phyloP scores from a whole-genome alignment of 2,888 invertebrate genomes.

The Pyrocoelia pectoralis region DNA sequence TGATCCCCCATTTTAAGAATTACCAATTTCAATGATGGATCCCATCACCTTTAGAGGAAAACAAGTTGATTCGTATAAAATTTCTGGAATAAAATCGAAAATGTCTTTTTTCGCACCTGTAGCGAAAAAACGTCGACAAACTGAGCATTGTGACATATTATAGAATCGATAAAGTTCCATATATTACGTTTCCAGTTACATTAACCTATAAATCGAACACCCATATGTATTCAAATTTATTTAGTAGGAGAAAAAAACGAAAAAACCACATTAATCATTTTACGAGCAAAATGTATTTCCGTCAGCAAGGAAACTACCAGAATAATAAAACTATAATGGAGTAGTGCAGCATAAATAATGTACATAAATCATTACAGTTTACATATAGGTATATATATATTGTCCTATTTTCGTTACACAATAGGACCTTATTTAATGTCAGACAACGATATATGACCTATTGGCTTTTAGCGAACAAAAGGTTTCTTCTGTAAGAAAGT shows the following conservation, averaged over 20 bases:
- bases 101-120: no score
- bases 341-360: not conserved
- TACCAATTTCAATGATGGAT: no score
- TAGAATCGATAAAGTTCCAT: no score
- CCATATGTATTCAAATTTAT: not conserved
- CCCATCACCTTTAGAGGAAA: no score
- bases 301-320: not conserved
- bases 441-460: slow-evolving; percentile 1
- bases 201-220: no score
- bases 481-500: not conserved
- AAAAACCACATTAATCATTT: not conserved
- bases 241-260: not conserved
- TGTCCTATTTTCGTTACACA: not conserved
- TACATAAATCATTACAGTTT: not conserved
- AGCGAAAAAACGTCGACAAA: no score
- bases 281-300: not conserved
- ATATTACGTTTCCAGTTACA: no score
- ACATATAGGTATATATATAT: not conserved
- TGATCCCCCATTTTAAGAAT: no score
- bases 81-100: no score
- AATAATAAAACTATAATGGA: not conserved
- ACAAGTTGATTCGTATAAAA: no score
- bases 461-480: not conserved
- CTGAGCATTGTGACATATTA: no score
- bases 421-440: not conserved